Evolutionary conservation across 2,888 invertebrate species (phyloP).

Genomic region (Hyposoter dolosus): DNA sequence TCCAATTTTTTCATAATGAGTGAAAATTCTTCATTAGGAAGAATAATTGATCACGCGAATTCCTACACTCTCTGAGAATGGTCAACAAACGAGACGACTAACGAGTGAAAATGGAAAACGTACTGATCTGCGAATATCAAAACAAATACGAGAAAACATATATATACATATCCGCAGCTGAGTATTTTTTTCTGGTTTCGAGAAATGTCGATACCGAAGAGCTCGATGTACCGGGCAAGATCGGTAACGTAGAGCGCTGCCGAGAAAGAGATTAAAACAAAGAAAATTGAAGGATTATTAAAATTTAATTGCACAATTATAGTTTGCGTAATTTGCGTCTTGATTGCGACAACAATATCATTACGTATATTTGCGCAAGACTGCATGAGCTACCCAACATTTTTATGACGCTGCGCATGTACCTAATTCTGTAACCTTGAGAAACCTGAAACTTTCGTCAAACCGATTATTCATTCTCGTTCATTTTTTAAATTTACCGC

Average conservation of each 20-base stretch:
- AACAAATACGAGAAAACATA: constrained; percentile 5
- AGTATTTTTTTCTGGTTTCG: neutral
- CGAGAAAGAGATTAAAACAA: neutral
- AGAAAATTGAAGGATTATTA: neutral
- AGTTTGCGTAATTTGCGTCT: neutral
- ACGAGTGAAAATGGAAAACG: neutral
- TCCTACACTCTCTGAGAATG: neutral
- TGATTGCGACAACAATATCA: neutral
- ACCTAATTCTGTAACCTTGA: neutral
- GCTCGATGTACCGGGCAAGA: neutral
- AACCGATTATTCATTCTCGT: neutral
- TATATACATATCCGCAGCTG: neutral
- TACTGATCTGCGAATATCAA: neutral
- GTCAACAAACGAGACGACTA: neutral
- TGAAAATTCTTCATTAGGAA: neutral
- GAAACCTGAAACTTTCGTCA: neutral
- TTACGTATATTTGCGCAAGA: neutral
- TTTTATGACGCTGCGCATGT: neutral
- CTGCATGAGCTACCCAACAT: neutral
- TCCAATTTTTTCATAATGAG: neutral
- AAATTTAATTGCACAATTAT: neutral
- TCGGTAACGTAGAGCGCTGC: neutral
- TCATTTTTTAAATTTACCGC: neutral
- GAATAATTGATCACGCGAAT: neutral
- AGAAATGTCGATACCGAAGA: neutral